Evolutionary conservation across 1,140 invertebrate genomes (phyloP), one percentile per base, ranked within the genome.

Genomic region (Drosophila asahinai): DNA sequence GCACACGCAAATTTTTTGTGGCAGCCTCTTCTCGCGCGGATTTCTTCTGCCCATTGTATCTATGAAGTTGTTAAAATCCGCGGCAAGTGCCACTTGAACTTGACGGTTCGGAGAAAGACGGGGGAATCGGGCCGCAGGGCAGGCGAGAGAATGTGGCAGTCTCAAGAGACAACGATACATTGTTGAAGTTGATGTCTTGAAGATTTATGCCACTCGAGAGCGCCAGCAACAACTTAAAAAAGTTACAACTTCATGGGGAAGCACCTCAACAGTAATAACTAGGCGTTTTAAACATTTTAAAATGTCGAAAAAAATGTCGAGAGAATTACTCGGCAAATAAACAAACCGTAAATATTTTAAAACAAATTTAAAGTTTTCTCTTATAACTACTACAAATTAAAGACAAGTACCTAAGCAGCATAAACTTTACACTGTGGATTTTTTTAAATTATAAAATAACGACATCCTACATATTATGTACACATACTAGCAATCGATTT

Each of bases 61-160:
- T 66, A 89, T 89, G 71, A 89, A 89, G 84, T 81, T 81, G 84
- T 89, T 89, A 84, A 89, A 89, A 84, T 76, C 78, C 48, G 74
- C 86, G 86, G 83, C 86, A 84, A 90, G 86, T 80, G 86, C 77
- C 84, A 76, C 84, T 89, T 72, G 70, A 89, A 80, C 77, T 75
- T 81, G 80, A 78, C 80, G 65, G 47, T 65, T 71, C 55, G n/a
- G 58, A 61, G 66, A 51, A 68, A 60, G 51, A 45, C 49, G 36
- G 22, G 43, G 59, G 40, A 40, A 47, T 55, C n/a, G 59, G 45
- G 58, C 45, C 19, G 47, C 22, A 45, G 36, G 38, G 47, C 33
- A 27, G 43, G 54, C 68, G 54, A 66, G 82, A 54, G 55, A 40
- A 22, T 62, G 71, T 74, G 68, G 40, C 73, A 73, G 77, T 47